Conservation (phyloP, 1,140 invertebrate genomes). For the Ostrea denselamellosa region DNA sequence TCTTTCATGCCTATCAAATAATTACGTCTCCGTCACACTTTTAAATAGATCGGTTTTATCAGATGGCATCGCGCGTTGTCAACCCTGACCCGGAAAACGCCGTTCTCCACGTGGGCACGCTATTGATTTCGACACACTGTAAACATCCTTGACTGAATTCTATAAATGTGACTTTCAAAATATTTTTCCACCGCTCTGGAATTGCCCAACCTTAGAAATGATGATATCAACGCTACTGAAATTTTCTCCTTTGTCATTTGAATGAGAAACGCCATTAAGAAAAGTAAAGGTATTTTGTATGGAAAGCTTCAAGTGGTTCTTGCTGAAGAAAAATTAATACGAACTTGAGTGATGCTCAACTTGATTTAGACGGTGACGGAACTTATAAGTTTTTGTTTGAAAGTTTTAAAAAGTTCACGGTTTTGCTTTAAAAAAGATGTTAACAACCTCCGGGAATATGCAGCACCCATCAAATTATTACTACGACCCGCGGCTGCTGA, state of each 20-base stretch:
- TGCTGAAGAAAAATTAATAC: background rate
- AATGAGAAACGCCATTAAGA: background rate
- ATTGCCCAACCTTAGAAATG: conserved; percentile 45
- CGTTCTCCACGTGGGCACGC: conserved; percentile 42
- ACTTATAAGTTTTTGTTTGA: background rate
- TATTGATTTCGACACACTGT: conserved; percentile 41
- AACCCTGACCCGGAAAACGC: conserved; percentile 39
- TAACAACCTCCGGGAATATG: conserved; percentile 11
- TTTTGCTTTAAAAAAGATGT: background rate
- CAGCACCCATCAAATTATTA: conserved; percentile 36
- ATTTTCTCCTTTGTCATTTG: background rate
- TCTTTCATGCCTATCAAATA: background rate
- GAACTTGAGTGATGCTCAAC: background rate
- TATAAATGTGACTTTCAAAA: conserved; percentile 41
- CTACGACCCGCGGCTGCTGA: conserved; percentile 27
- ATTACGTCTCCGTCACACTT: background rate
- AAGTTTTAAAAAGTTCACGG: background rate
- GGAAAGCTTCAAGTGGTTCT: background rate
- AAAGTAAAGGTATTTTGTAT: background rate
- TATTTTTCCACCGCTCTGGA: conserved; percentile 6
- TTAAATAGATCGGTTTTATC: conserved; percentile 39
- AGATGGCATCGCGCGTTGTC: conserved; percentile 16
- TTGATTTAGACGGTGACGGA: background rate
- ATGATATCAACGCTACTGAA: background rate
- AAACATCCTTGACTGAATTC: conserved; percentile 48